A percentile compares a stretch with the other conserved stretches of the same genome.
Conservation (phyloP, 2,797 vertebrate species). For the Rhinatrema bivittatum region DNA sequence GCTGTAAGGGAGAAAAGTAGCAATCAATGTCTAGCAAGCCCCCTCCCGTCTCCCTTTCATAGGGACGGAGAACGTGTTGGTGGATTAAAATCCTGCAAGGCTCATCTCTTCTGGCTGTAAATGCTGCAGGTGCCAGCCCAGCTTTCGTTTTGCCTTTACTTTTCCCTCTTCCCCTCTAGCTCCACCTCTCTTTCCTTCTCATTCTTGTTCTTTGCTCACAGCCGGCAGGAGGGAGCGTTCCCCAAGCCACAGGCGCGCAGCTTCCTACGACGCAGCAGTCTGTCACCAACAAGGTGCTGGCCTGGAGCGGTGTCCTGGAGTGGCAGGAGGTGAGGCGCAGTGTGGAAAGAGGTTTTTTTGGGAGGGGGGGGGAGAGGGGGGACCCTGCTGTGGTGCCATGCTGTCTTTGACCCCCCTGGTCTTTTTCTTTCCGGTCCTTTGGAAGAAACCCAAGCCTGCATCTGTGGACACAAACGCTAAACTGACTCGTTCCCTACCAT, state of each 20-base stretch:
- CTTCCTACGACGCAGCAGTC: conserved; percentile 50
- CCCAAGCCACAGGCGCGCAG: conserved; percentile 21
- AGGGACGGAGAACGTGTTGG: too few relatives aligned
- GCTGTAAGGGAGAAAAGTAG: too few relatives aligned
- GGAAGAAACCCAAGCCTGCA: conserved; percentile 82
- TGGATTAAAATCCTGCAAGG: background rate
- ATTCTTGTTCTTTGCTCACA: conserved; percentile 17
- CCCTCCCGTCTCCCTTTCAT: too few relatives aligned
- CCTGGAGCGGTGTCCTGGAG: conserved; percentile 85
- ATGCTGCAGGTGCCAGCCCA: background rate
- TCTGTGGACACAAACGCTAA: conserved; percentile 80
- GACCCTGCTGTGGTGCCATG: too few relatives aligned
- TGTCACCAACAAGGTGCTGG: conserved; percentile 77
- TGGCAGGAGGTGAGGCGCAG: conserved; percentile 83
- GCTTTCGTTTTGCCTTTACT: background rate
- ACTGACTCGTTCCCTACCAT: conserved; percentile 81
- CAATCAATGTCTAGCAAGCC: too few relatives aligned
- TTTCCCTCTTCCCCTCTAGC: rapidly evolving
- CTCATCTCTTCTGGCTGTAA: background rate
- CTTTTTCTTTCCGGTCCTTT: background rate
- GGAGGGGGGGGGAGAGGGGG: background rate
- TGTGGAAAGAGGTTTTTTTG: background rate
- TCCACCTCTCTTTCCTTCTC: background rate
- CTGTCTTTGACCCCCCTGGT: too few relatives aligned
- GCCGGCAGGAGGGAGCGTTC: conserved; percentile 38